These are phyloP conservation scores for Pyrocephalus nanus DNA, from an alignment of 2,797 vertebrate genomes.

Conservation along the genomic window DNA sequence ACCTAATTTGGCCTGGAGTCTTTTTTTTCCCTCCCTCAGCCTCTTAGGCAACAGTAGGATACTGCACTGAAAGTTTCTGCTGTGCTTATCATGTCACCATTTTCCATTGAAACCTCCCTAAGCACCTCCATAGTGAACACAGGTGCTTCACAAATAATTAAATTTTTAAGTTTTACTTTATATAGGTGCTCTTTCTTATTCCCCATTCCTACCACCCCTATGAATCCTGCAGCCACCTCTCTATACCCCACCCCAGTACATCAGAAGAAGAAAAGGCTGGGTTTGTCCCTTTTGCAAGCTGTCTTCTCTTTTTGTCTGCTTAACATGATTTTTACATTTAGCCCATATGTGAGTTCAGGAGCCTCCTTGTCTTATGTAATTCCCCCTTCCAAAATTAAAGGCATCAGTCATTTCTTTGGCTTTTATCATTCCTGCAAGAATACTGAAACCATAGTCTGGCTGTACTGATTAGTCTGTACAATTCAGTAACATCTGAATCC, in stretches of 20 bases:
- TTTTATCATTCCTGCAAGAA: conserved; percentile 19
- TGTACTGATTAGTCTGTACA: background rate
- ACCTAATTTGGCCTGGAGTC: too few relatives aligned
- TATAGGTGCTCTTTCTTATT: background rate
- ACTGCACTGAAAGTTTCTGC: background rate
- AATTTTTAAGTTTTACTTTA: background rate
- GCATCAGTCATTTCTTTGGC: background rate
- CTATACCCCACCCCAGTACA: background rate
- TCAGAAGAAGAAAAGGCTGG: background rate
- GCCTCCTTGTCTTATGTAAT: background rate
- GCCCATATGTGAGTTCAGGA: background rate
- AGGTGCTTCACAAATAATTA: background rate
- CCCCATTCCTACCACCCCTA: background rate
- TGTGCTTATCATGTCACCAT: background rate
- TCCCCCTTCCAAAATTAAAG: background rate
- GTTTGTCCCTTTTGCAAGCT: background rate
- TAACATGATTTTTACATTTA: background rate
- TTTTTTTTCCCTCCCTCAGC: too few relatives aligned
- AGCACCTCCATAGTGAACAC: background rate
- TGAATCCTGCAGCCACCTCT: background rate
- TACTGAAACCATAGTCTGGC: background rate
- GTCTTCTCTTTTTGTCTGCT: background rate
- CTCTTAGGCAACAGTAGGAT: background rate
- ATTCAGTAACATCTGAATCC: conserved; percentile 1
- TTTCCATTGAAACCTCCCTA: background rate